Percentiles rank a stretch among this genome's conserved stretches.
Evolutionary conservation across 2,888 invertebrate species (phyloP).

Genomic region (Conchocele bisecta): DNA sequence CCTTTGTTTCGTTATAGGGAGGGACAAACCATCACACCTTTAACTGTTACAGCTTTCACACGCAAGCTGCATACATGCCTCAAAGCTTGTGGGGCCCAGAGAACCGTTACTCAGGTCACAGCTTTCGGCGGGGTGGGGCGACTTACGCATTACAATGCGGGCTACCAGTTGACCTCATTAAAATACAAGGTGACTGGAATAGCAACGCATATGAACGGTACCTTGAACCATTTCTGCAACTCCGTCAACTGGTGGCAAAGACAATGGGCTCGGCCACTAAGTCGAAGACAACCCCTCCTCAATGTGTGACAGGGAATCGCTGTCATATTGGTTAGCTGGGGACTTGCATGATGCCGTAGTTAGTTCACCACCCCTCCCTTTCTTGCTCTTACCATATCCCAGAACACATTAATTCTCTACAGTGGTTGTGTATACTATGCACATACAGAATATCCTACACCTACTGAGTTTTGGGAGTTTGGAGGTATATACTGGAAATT

Average conservation of each 20-base stretch:
- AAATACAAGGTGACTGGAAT: conserved; percentile 28
- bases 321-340: too few relatives aligned
- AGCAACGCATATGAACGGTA: conserved; percentile 21
- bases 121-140: conserved; percentile 26
- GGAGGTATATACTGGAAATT: too few relatives aligned
- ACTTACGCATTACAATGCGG: conserved; percentile 35
- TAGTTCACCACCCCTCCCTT: too few relatives aligned
- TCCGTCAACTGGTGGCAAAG: conserved; percentile 6
- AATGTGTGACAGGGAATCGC: too few relatives aligned
- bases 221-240: conserved; percentile 10
- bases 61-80: not conserved
- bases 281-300: too few relatives aligned
- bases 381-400: too few relatives aligned
- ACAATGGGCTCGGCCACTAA: conserved; percentile 3
- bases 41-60: not conserved
- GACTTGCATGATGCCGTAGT: too few relatives aligned
- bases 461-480: too few relatives aligned
- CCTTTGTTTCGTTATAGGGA: too few relatives aligned
- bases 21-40: not conserved
- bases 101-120: conserved; percentile 18
- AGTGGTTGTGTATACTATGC: too few relatives aligned
- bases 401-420: too few relatives aligned
- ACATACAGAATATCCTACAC: too few relatives aligned
- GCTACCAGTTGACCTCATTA: conserved; percentile 21
- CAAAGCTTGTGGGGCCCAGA: not conserved